A percentile compares a stretch with the other conserved stretches of the same genome.
Conservation (phyloP, 2,888 invertebrate genomes). For the Metallyticus violacea region DNA sequence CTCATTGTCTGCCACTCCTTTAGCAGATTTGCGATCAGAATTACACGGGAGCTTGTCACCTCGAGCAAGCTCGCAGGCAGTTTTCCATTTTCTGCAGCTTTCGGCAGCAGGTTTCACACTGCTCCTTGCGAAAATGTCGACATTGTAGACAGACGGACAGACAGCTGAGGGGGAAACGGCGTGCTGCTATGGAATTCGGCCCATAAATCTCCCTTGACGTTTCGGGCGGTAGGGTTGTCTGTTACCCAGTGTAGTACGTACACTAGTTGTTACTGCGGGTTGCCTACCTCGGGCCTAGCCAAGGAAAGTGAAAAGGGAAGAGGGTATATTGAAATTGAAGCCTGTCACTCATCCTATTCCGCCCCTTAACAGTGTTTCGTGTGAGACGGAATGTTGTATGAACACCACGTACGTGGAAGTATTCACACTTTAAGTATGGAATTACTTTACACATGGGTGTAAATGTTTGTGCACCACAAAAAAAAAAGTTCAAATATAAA, state of each 20-base stretch:
- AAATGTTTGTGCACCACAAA: not conserved
- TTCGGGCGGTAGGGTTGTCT: slow-evolving; percentile 2
- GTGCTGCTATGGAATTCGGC: slow-evolving; percentile 11
- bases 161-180: not conserved
- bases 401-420: not conserved
- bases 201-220: slow-evolving; percentile 14
- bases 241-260: not conserved
- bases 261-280: slow-evolving; percentile 8
- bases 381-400: too few species aligned
- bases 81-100: not conserved
- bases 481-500: too few species aligned
- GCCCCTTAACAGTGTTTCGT: not conserved
- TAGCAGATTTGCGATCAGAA: not conserved
- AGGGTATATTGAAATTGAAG: slow-evolving; percentile 15
- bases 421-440: not conserved
- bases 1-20: too few species aligned
- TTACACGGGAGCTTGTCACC: not conserved
- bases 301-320: not conserved
- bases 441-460: too few species aligned
- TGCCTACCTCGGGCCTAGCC: not conserved
- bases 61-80: not conserved
- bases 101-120: not conserved
- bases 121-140: slow-evolving; percentile 7
- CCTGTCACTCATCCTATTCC: slow-evolving; percentile 3
- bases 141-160: slow-evolving; percentile 5